Conservation (phyloP, 1,140 invertebrate genomes). For the Musca domestica region DNA sequence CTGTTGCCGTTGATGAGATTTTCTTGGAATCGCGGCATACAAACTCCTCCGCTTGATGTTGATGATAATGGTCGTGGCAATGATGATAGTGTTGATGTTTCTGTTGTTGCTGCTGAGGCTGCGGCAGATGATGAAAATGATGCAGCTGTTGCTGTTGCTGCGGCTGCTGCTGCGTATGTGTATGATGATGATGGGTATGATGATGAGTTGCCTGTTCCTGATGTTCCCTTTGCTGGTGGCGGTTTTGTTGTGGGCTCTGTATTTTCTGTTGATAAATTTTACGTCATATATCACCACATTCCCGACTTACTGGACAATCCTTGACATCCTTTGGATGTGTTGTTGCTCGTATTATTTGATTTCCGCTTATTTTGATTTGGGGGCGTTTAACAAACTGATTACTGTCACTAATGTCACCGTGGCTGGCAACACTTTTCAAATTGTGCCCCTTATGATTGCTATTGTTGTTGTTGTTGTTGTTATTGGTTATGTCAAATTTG, state of each 20-base stretch:
- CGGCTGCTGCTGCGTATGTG: no score
- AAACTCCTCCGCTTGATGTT: neutral
- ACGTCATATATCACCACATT: no score
- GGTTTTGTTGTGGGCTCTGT: neutral
- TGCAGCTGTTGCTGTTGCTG: neutral
- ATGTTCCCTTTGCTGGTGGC: neutral
- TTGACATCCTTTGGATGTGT: no score
- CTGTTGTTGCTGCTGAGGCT: slow-evolving; percentile 6
- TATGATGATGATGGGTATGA: no score
- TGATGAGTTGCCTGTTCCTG: neutral
- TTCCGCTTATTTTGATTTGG: no score
- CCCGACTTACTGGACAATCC: no score
- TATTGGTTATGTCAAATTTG: slow-evolving; percentile 2
- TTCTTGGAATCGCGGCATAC: no score
- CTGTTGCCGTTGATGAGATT: neutral
- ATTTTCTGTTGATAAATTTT: no score
- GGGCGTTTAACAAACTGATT: no score
- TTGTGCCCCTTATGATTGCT: neutral
- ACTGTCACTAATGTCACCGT: neutral
- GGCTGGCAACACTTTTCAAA: neutral
- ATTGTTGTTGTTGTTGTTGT: slow-evolving; percentile 10
- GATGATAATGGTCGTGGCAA: neutral
- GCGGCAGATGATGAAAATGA: neutral
- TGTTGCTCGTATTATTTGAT: no score
- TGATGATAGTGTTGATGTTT: neutral